Percentiles rank a stretch among this genome's conserved stretches.
These are phyloP conservation scores for Furcifer pardalis DNA, from an alignment of 2,797 vertebrate genomes.

Conservation along the genomic window DNA sequence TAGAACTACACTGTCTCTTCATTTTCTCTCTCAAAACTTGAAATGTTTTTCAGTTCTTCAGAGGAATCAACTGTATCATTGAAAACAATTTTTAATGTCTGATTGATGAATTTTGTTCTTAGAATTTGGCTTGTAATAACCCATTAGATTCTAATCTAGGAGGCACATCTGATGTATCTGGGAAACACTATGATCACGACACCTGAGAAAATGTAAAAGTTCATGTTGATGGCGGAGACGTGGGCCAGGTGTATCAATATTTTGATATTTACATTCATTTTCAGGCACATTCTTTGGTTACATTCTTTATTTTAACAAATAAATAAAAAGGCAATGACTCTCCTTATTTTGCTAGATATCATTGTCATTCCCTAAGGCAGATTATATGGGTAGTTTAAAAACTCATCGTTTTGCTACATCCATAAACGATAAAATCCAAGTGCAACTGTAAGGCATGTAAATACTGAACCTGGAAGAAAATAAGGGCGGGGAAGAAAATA, in stretches of 20 bases:
- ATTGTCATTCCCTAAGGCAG: conserved; percentile 41
- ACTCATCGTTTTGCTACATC: conserved; percentile 75
- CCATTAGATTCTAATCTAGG: neutral
- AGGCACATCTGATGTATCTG: neutral
- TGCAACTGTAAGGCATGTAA: conserved; percentile 95
- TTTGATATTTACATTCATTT: neutral
- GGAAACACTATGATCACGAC: neutral
- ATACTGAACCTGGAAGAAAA: conserved; percentile 87
- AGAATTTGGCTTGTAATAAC: neutral
- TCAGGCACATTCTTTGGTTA: conserved; percentile 54
- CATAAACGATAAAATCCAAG: conserved; percentile 96
- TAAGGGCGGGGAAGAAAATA: conserved; percentile 5
- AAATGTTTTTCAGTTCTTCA: conserved; percentile 14
- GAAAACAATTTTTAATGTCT: conserved; percentile 11
- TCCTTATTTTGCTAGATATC: too few relatives aligned
- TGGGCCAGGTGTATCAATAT: conserved; percentile 22
- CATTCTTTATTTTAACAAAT: conserved; percentile 56
- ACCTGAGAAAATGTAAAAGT: neutral
- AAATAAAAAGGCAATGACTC: conserved; percentile 45
- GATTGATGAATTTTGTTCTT: neutral
- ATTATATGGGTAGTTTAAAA: conserved; percentile 53
- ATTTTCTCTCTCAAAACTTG: neutral
- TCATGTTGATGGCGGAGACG: accelerated
- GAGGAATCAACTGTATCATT: conserved; percentile 7
- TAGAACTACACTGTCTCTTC: neutral